These are phyloP conservation scores for Macropis europaea DNA, from an alignment of 2,888 invertebrate species.

Conservation along the genomic window DNA sequence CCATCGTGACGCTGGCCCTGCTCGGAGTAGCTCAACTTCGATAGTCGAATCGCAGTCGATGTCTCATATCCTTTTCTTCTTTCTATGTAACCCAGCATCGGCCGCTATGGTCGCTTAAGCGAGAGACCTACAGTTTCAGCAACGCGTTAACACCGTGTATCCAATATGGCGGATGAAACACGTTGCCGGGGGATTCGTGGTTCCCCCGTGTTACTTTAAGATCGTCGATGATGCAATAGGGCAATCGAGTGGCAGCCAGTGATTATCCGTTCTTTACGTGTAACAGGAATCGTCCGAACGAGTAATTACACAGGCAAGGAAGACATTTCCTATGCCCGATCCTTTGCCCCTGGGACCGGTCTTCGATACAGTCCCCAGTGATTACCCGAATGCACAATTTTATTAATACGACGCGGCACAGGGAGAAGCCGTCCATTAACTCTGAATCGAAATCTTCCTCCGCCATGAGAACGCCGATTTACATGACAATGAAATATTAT, in stretches of 20 bases:
- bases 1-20: no score
- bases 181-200: no score
- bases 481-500: no score
- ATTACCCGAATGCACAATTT: slow-evolving; percentile 32
- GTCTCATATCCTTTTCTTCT: no score
- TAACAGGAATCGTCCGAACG: slow-evolving; percentile 24
- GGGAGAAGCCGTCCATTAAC: not conserved
- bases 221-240: slow-evolving; percentile 28
- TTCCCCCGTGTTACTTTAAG: not conserved
- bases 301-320: slow-evolving; percentile 29
- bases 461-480: not conserved
- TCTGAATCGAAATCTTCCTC: not conserved
- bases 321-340: slow-evolving; percentile 20
- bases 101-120: no score
- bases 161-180: no score
- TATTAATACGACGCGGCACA: slow-evolving; percentile 10
- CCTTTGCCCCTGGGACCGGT: not conserved
- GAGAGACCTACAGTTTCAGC: no score
- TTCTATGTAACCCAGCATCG: no score
- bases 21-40: no score
- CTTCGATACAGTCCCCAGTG: not conserved
- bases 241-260: slow-evolving; percentile 19
- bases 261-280: slow-evolving; percentile 33
- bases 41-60: no score
- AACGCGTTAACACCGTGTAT: no score